Conservation (phyloP, 2,113 vertebrate genomes). For the Sporophila hypoxantha region DNA sequence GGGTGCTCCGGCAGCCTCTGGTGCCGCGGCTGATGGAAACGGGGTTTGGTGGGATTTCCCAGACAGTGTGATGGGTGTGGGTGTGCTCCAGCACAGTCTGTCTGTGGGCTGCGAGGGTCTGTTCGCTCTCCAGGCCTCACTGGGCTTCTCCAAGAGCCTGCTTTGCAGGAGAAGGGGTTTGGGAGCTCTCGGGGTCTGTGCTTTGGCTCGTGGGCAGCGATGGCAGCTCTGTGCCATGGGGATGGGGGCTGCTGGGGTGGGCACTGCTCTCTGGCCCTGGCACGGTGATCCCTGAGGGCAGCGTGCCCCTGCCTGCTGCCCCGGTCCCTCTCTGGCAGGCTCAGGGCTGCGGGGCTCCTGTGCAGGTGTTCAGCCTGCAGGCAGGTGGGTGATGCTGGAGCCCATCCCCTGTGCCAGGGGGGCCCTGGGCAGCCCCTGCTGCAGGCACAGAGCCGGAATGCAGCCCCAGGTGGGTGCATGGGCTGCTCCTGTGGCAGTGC, state of each 20-base stretch:
- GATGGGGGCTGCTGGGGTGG: neutral
- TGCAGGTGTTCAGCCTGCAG: rapidly evolving
- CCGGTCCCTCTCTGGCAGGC: rapidly evolving
- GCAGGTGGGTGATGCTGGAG: neutral
- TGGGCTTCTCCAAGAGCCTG: rapidly evolving
- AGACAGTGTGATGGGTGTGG: rapidly evolving
- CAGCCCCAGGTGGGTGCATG: rapidly evolving
- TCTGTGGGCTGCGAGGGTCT: neutral
- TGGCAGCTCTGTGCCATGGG: neutral
- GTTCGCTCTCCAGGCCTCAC: rapidly evolving
- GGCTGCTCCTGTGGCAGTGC: neutral
- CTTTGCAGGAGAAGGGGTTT: neutral
- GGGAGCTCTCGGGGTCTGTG: rapidly evolving
- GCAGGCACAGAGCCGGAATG: neutral
- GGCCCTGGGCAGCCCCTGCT: neutral
- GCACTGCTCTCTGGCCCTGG: neutral
- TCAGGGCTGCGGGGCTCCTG: neutral
- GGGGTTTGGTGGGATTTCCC: neutral
- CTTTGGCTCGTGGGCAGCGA: neutral
- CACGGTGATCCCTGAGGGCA: rapidly evolving
- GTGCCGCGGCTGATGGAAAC: neutral
- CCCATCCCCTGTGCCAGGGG: neutral
- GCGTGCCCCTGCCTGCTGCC: neutral
- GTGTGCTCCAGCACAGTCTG: rapidly evolving
- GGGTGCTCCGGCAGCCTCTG: neutral